phyloP scores from a whole-genome alignment of 1,140 invertebrate genomes.

The Cherax quadricarinatus region DNA sequence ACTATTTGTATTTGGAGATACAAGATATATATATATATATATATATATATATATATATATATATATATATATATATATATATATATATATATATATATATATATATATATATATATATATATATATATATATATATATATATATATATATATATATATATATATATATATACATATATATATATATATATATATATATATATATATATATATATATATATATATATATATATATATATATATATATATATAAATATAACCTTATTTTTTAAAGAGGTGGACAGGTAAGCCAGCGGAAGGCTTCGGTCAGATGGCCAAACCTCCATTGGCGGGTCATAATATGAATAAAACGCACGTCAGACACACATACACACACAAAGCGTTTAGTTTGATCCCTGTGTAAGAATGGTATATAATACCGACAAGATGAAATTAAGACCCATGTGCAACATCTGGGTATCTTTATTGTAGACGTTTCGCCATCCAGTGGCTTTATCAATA shows the following conservation, averaged over 20 bases:
- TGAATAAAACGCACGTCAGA: no score
- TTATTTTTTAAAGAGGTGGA: no score
- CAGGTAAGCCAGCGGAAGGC: no score
- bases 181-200: constrained; percentile 29
- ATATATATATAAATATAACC: constrained; percentile 4
- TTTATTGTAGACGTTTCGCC: no score
- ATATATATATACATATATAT: constrained; percentile 24
- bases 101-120: constrained; percentile 27
- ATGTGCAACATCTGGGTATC: no score
- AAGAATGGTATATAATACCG: no score
- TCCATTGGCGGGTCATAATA: no score
- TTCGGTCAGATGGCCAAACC: no score
- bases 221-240: constrained; percentile 25
- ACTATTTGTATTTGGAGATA: background rate
- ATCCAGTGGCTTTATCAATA: no score
- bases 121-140: constrained; percentile 25
- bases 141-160: constrained; percentile 24
- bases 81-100: constrained; percentile 29
- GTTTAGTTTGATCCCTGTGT: no score
- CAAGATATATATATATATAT: background rate
- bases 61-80: constrained; percentile 29
- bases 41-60: background rate
- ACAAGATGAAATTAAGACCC: no score
- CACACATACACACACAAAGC: no score
- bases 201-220: constrained; percentile 27